Evolutionary conservation across 2,113 vertebrate genomes (phyloP).

Genomic region (Chaenocephalus aceratus): DNA sequence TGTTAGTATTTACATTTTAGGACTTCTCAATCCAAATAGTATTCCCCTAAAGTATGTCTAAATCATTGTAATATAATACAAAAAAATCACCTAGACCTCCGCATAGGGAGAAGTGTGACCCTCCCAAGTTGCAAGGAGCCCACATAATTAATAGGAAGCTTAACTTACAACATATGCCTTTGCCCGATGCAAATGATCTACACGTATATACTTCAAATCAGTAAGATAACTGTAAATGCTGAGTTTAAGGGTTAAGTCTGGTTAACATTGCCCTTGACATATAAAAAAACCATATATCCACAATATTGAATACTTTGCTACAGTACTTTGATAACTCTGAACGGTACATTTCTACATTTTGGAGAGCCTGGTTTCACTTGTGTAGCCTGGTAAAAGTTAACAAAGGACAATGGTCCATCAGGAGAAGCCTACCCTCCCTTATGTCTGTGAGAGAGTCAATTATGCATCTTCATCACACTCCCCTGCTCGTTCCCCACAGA

Average conservation of each 20-base stretch:
- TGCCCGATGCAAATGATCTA: background rate
- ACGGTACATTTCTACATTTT: background rate
- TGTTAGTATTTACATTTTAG: constrained; percentile 4
- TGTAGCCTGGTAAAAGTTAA: background rate
- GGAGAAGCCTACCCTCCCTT: constrained; percentile 10
- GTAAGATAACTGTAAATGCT: background rate
- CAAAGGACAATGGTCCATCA: background rate
- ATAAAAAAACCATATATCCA: background rate
- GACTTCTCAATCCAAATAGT: background rate
- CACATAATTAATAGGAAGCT: constrained; percentile 23
- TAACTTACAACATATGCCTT: constrained; percentile 9
- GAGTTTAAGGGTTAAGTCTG: background rate
- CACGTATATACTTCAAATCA: too few relatives aligned
- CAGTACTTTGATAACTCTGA: background rate
- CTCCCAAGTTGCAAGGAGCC: constrained; percentile 11
- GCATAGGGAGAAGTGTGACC: constrained; percentile 22
- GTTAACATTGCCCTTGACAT: background rate
- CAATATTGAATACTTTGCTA: background rate
- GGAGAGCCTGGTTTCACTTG: background rate
- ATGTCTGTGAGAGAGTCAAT: constrained; percentile 24
- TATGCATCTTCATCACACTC: constrained; percentile 10
- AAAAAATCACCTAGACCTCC: constrained; percentile 25
- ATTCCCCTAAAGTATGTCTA: background rate
- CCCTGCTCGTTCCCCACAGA: background rate
- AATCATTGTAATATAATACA: background rate